These are phyloP conservation scores for Kuschelorhynchus macadamiae DNA, from an alignment of 2,888 invertebrate species.

Conservation along the genomic window DNA sequence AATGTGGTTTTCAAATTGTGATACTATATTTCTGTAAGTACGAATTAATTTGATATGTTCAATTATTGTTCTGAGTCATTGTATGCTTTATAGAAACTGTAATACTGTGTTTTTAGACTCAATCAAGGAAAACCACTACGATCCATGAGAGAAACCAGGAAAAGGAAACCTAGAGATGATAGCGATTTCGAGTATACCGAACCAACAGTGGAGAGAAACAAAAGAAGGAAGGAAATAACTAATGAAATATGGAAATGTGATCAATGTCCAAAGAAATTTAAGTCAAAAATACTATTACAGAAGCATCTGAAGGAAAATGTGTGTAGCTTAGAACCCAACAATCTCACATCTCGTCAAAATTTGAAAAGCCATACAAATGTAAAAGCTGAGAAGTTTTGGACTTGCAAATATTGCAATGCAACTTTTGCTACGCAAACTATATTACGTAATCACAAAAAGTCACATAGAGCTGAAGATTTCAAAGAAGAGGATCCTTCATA, in stretches of 20 bases:
- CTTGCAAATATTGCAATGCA: conserved; percentile 41
- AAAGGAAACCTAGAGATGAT: background rate
- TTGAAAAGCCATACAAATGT: background rate
- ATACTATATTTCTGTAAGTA: no score
- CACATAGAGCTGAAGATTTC: conserved; percentile 26
- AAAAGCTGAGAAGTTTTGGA: background rate
- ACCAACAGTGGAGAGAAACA: background rate
- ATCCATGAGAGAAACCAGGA: background rate
- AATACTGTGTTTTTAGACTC: no score
- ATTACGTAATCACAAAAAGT: conserved; percentile 36
- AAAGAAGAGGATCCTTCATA: conserved; percentile 53
- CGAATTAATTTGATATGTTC: no score
- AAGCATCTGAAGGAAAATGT: background rate
- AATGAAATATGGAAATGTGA: background rate
- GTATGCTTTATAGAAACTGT: no score
- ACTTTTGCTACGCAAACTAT: conserved; percentile 15
- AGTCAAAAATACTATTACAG: conserved; percentile 5
- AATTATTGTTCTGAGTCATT: no score
- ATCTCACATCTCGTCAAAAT: background rate
- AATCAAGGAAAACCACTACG: no score
- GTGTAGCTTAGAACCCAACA: background rate
- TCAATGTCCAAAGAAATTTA: background rate
- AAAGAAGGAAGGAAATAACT: background rate
- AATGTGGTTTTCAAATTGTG: no score
- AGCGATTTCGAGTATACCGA: background rate